Base-by-base conservation (phyloP, 2,888 invertebrate genomes). In the Oscheius sp. region DNA sequence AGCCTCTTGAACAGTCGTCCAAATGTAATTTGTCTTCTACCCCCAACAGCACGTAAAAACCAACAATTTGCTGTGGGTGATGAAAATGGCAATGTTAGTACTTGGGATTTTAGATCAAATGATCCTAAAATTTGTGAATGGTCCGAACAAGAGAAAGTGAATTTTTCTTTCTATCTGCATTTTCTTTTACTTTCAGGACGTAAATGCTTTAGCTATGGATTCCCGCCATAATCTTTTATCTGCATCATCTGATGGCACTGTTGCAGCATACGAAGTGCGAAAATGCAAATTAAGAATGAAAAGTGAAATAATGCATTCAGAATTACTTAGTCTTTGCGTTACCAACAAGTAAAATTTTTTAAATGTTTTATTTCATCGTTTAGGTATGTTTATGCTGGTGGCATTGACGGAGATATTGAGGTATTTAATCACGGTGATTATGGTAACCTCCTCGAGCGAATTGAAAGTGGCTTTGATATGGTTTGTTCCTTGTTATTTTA, bases 301-400 rank as follows among this genome's bases (percentile, higher is more conserved):
- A 28, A 80, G 80, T 54, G 82, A 82, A 63, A 51, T 68, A n/a
- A 80, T 82, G 80, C 77, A 79, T 67, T 78, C 78, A 36, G 82
- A 82, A 51, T 69, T 82, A 45, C 73, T 77, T 28, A 65, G 68
- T 14, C 71, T 82, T 6, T 77, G 77, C 8, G 70, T 76, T 22
- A 76, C 75, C 0, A 68, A 78, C 20, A 76, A 72, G 78, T 79
- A 20, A 12, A 71, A 12, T 14, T 17, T 59, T 50, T 50, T n/a
- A 9, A n/a, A n/a, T n/a, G n/a, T n/a, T n/a, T n/a, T n/a, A n/a
- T n/a, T n/a, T n/a, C n/a, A n/a, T n/a, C n/a, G 32, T 72, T 32
- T 36, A 77, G 80, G 50, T 75, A 65, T 41, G 78, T 78, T 0
- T 82, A 80, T 63, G 80, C 80, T 8, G 82, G 81, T 6, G 75